A percentile compares a stretch with the other conserved stretches of the same genome.
Evolutionary conservation across 1,140 invertebrate genomes (phyloP).

Genomic region (Metopolophium dirhodum): DNA sequence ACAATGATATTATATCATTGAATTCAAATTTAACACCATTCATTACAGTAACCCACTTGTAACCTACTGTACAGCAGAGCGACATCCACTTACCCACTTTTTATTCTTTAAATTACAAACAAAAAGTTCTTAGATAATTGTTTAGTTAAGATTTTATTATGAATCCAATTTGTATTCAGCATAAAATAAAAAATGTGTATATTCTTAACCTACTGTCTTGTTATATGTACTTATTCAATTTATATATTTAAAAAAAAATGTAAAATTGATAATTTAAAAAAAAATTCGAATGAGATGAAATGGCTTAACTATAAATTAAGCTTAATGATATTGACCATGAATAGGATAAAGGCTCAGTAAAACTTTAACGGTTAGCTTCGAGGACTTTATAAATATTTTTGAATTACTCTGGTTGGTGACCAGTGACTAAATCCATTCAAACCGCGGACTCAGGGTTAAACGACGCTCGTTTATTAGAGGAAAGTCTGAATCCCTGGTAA

Average conservation of each 20-base stretch:
- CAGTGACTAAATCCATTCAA: background rate
- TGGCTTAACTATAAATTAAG: background rate
- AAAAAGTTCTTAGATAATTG: no score
- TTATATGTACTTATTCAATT: no score
- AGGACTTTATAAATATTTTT: conserved; percentile 7
- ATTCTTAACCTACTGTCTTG: background rate
- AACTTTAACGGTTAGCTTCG: background rate
- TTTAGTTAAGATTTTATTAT: no score
- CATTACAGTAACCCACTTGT: no score
- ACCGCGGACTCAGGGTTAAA: background rate
- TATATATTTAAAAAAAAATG: no score
- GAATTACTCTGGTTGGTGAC: conserved; percentile 6
- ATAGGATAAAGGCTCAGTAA: background rate
- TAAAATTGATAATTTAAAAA: background rate
- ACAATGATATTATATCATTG: no score
- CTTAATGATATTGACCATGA: background rate
- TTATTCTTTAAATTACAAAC: no score
- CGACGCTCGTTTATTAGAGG: conserved; percentile 3
- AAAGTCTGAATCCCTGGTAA: background rate
- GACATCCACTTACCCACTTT: no score
- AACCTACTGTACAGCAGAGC: no score
- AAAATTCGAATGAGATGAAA: background rate
- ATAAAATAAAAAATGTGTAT: background rate
- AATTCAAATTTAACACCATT: no score
- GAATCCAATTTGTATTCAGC: no score